Conservation (phyloP, 2,113 vertebrate species). For the Phylloscopus trochiloides region DNA sequence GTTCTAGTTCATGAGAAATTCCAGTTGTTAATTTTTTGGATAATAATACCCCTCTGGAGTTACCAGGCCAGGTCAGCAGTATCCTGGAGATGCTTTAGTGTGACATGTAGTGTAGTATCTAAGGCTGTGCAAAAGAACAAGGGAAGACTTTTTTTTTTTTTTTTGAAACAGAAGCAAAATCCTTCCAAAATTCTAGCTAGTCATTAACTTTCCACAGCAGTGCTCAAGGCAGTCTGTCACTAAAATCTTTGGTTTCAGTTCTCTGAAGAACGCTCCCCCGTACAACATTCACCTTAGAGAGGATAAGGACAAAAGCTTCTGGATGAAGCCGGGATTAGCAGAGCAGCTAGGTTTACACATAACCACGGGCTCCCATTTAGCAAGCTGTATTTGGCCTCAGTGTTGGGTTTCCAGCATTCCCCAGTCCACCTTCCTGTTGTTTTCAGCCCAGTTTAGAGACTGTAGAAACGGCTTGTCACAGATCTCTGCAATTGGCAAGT, state of each 20-base stretch:
- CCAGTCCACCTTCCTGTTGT: constrained; percentile 17
- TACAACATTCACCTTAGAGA: neutral
- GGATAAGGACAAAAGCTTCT: neutral
- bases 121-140: neutral
- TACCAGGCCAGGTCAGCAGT: neutral
- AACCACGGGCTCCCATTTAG: neutral
- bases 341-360: neutral
- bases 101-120: neutral
- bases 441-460: neutral
- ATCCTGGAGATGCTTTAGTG: neutral
- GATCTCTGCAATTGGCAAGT: neutral
- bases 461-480: neutral
- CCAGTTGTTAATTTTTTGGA: neutral
- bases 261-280: neutral
- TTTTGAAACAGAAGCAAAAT: neutral
- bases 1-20: neutral
- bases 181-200: neutral
- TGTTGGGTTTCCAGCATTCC: neutral
- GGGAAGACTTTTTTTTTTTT: neutral
- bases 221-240: neutral
- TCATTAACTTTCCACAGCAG: neutral
- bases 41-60: neutral
- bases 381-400: neutral
- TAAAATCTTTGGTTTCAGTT: neutral
- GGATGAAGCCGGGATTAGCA: neutral